phyloP scores from a whole-genome alignment of 2,888 invertebrate species.

The Conops quadrifasciatus region DNA sequence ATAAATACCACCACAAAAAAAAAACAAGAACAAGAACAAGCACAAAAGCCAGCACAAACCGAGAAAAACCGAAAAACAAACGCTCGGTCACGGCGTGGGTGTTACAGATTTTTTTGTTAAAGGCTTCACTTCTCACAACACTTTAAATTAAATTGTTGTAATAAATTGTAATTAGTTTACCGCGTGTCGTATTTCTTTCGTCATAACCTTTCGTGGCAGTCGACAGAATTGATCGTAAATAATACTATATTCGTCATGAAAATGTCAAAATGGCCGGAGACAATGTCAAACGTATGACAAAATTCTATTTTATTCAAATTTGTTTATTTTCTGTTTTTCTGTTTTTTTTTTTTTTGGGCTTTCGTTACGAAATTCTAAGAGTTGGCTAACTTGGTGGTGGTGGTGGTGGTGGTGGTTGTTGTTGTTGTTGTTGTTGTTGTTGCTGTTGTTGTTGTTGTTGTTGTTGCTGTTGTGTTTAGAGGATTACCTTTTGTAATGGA shows the following conservation, averaged over 20 bases:
- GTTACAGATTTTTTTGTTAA: neutral
- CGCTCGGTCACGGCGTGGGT: neutral
- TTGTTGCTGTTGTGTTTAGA: too few species aligned
- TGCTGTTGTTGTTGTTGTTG: neutral
- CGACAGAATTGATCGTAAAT: neutral
- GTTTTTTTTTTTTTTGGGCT: too few species aligned
- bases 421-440: neutral
- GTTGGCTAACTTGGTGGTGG: neutral
- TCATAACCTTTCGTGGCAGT: neutral
- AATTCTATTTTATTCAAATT: too few species aligned
- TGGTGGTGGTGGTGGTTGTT: neutral
- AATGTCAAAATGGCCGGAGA: conserved; percentile 26
- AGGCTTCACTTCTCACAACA: neutral
- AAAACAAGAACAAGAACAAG: neutral
- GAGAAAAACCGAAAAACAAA: neutral
- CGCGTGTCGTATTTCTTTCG: conserved; percentile 2
- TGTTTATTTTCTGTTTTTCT: too few species aligned
- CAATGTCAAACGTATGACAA: neutral
- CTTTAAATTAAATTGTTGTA: conserved; percentile 22
- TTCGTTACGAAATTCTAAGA: too few species aligned
- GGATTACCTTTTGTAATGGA: too few species aligned
- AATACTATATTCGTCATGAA: neutral
- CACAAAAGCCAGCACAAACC: neutral
- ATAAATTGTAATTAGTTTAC: conserved; percentile 14
- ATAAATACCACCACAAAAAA: neutral